Percentiles rank a stretch among this genome's conserved stretches.
These are phyloP conservation scores for Cantharis rustica DNA, from an alignment of 2,888 invertebrate genomes.

Conservation along the genomic window DNA sequence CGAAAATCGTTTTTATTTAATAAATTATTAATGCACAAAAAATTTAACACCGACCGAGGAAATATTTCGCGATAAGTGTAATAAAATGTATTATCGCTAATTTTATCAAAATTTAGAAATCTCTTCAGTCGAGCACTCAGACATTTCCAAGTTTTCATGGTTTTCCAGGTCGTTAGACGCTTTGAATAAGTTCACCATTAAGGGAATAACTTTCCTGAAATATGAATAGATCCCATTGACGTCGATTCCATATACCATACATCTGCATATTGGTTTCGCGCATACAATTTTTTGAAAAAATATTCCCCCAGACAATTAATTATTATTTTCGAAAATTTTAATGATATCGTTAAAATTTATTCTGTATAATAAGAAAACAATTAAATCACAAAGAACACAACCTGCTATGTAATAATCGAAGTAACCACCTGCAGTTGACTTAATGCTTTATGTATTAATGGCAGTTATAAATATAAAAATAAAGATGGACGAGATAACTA, in stretches of 20 bases:
- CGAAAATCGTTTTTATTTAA: neutral
- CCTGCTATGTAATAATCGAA: neutral
- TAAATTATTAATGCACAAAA: neutral
- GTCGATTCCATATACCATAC: constrained; percentile 29
- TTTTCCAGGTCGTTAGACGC: constrained; percentile 31
- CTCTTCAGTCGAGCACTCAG: neutral
- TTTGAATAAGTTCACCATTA: constrained; percentile 31
- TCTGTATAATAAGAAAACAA: neutral
- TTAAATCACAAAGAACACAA: neutral
- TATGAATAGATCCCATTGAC: constrained; percentile 28
- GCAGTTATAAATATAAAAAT: constrained; percentile 4
- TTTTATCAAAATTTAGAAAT: neutral
- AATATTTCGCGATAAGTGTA: neutral
- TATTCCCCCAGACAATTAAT: neutral
- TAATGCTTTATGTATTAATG: neutral
- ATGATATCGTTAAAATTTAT: neutral
- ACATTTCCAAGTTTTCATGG: constrained; percentile 22
- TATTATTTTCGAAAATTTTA: neutral
- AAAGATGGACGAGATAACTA: constrained; percentile 4
- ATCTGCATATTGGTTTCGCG: constrained; percentile 1
- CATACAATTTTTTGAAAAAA: neutral
- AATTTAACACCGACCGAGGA: neutral
- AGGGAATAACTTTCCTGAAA: constrained; percentile 30
- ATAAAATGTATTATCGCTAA: neutral
- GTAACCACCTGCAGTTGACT: constrained; percentile 2